Evolutionary conservation across 2,888 invertebrate genomes (phyloP).

Genomic region (Physocephala rufipes): DNA sequence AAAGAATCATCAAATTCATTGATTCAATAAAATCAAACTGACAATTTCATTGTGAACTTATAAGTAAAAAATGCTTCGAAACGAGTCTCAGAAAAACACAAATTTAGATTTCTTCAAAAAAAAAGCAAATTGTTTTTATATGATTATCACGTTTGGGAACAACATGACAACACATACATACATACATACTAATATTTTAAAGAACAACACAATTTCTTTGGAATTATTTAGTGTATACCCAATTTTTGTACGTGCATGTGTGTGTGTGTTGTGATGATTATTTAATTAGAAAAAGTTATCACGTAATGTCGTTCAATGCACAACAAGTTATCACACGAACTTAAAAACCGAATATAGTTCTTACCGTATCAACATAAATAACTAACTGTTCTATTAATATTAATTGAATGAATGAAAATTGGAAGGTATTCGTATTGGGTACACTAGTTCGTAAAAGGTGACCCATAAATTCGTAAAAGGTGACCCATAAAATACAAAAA

Average conservation of each 20-base stretch:
- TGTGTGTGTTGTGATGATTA: not conserved
- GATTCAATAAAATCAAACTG: too few species aligned
- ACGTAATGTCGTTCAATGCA: slow-evolving; percentile 29
- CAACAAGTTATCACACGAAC: not conserved
- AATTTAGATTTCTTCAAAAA: not conserved
- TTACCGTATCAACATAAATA: not conserved
- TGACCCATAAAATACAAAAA: too few species aligned
- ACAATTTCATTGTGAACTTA: too few species aligned
- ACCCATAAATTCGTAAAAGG: too few species aligned
- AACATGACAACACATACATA: not conserved
- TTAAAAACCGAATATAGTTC: not conserved
- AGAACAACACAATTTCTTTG: not conserved
- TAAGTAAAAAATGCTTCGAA: too few species aligned
- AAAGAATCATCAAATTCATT: not conserved
- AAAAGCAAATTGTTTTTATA: too few species aligned
- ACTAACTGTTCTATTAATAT: not conserved
- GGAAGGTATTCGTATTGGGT: too few species aligned
- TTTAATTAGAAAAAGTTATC: slow-evolving; percentile 19
- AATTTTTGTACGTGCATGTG: not conserved
- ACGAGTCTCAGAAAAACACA: too few species aligned
- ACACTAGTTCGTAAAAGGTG: too few species aligned
- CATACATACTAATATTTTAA: not conserved
- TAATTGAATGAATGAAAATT: not conserved
- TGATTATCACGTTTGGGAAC: not conserved
- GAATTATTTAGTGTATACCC: not conserved